These are phyloP conservation scores for Hippoglossus hippoglossus DNA, from an alignment of 2,797 vertebrate genomes.

Conservation along the genomic window DNA sequence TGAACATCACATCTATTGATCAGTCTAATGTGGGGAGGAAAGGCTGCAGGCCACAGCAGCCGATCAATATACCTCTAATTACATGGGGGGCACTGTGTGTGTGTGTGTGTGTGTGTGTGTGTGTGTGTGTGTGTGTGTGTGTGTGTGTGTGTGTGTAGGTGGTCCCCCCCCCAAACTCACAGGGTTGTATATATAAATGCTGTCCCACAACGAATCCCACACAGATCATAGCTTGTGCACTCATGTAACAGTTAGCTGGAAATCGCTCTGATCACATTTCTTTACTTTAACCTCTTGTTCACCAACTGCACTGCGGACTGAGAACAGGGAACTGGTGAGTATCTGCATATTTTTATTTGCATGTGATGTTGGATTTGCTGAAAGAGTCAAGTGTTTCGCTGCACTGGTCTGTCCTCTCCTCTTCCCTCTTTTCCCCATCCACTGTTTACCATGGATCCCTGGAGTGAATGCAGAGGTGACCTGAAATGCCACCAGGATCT, in stretches of 20 bases:
- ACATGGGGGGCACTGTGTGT: constrained; percentile 52
- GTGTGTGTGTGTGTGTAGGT: constrained; percentile 38
- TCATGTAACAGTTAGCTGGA: constrained; percentile 13
- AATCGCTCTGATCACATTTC: background rate
- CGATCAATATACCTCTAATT: constrained; percentile 86
- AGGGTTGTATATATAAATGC: constrained; percentile 80
- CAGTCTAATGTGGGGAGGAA: constrained; percentile 83
- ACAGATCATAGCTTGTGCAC: constrained; percentile 20
- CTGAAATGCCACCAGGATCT: constrained; percentile 19
- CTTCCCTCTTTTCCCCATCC: background rate
- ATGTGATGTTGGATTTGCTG: background rate
- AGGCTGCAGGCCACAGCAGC: constrained; percentile 77
- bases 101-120: constrained; percentile 43
- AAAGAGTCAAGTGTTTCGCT: background rate
- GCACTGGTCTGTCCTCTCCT: background rate
- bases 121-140: constrained; percentile 36
- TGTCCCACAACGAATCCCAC: constrained; percentile 49
- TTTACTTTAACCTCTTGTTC: background rate
- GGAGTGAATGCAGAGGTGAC: background rate
- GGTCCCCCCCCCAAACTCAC: constrained; percentile 53
- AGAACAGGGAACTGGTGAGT: constrained; percentile 57
- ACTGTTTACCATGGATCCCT: constrained; percentile 2
- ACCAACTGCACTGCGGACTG: background rate
- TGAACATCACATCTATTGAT: constrained; percentile 87
- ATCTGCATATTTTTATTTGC: constrained; percentile 14